phyloP scores from a whole-genome alignment of 2,888 invertebrate species.

The Lydus trimaculatus region DNA sequence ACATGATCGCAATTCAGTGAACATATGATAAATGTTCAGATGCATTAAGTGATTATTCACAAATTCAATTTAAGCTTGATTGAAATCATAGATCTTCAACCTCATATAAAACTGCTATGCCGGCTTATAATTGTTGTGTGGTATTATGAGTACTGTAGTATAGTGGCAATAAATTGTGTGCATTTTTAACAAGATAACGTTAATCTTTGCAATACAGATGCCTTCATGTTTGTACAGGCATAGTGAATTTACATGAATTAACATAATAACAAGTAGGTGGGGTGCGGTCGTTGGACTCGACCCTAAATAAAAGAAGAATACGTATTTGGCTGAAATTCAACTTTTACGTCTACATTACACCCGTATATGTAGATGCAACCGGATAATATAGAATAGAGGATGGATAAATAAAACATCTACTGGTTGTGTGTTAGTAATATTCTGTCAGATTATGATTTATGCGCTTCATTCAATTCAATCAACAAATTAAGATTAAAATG shows the following conservation, averaged over 20 bases:
- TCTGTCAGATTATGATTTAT: not conserved
- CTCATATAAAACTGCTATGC: not conserved
- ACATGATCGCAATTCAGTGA: too few relatives aligned
- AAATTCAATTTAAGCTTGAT: not conserved
- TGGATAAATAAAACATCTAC: not conserved
- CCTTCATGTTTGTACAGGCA: constrained; percentile 31
- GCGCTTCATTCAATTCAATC: not conserved
- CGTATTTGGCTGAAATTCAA: constrained; percentile 5
- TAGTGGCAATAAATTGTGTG: constrained; percentile 25
- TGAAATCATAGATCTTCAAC: not conserved
- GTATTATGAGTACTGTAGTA: not conserved
- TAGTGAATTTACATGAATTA: constrained; percentile 36
- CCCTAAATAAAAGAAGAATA: not conserved
- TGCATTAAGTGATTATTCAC: not conserved
- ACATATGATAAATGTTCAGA: not conserved
- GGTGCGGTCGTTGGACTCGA: not conserved
- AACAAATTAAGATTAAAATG: not conserved
- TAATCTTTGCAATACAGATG: constrained; percentile 34
- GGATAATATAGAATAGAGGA: not conserved
- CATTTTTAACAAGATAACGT: constrained; percentile 33
- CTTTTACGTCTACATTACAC: not conserved
- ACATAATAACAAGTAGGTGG: constrained; percentile 36
- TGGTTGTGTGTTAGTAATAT: not conserved
- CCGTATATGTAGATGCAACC: not conserved
- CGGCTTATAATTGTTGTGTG: not conserved